Percentiles rank a stretch among this genome's conserved stretches.
phyloP scores from a whole-genome alignment of 2,113 vertebrate species.

The Tyrannus savana region DNA sequence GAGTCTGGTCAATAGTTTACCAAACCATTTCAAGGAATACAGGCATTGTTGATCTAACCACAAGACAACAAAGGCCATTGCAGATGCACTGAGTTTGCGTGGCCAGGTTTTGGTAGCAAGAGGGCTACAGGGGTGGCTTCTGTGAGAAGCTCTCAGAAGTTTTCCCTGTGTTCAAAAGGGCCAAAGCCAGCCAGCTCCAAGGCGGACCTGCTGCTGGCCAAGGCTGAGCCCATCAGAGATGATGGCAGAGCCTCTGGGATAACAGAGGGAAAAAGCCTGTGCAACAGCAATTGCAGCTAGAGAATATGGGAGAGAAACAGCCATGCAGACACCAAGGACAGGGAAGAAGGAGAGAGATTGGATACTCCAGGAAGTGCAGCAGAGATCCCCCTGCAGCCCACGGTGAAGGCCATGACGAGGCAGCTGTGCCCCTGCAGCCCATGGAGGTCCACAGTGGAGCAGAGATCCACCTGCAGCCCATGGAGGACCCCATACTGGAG shows the following conservation, averaged over 20 bases:
- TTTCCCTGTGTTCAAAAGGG: background rate
- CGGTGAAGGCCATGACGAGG: accelerated
- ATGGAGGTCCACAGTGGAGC: background rate
- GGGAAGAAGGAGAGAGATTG: background rate
- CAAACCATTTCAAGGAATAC: background rate
- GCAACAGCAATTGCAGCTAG: background rate
- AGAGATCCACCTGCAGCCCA: background rate
- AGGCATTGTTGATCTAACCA: background rate
- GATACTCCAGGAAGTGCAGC: accelerated
- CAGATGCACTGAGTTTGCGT: background rate
- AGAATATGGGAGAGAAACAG: background rate
- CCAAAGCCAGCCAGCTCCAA: background rate
- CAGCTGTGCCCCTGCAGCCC: background rate
- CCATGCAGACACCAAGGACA: background rate
- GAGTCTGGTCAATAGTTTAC: background rate
- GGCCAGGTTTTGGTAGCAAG: background rate
- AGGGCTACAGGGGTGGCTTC: background rate
- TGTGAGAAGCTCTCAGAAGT: background rate
- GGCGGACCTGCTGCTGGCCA: background rate
- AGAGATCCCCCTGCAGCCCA: background rate
- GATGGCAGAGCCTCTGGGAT: too few relatives aligned
- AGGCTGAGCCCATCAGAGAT: background rate
- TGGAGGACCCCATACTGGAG: background rate
- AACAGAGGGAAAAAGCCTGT: background rate
- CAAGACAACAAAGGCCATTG: background rate